These are phyloP conservation scores for Empidonax traillii DNA, from an alignment of 2,113 vertebrate species.

Conservation along the genomic window DNA sequence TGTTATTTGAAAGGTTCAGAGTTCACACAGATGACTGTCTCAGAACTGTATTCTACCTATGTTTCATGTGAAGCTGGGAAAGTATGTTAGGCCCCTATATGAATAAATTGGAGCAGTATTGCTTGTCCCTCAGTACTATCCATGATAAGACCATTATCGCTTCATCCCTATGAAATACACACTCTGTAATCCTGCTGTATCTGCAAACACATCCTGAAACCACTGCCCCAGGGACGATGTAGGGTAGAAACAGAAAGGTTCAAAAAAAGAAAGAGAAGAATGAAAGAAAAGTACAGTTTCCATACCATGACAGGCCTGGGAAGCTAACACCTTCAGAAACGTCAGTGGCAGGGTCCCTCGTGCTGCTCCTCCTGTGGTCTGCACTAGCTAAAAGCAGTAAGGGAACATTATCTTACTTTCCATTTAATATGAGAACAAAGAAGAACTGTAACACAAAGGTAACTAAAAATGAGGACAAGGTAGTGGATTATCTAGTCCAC, in stretches of 20 bases:
- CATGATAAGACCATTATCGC: background rate
- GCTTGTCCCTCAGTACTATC: background rate
- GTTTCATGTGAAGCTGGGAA: background rate
- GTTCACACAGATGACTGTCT: background rate
- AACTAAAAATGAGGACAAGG: background rate
- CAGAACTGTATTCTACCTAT: background rate
- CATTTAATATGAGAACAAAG: background rate
- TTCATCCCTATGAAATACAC: background rate
- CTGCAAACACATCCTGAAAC: background rate
- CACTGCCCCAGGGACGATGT: background rate
- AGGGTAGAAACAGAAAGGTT: background rate
- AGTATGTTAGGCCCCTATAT: background rate
- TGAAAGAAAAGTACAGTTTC: background rate
- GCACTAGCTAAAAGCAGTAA: slow-evolving; percentile 78
- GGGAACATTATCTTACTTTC: slow-evolving; percentile 18
- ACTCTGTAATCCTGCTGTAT: background rate
- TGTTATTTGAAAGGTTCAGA: background rate
- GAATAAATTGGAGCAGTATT: background rate
- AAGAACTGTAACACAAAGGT: background rate
- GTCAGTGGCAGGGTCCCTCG: slow-evolving; percentile 85
- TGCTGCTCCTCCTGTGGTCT: slow-evolving; percentile 82
- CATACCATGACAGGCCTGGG: slow-evolving; percentile 95
- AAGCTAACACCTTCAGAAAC: slow-evolving; percentile 90
- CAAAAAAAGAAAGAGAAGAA: background rate
- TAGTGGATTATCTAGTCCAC: background rate